Evolutionary conservation across 2,888 invertebrate species (phyloP).

Genomic region (Hedya salicella): DNA sequence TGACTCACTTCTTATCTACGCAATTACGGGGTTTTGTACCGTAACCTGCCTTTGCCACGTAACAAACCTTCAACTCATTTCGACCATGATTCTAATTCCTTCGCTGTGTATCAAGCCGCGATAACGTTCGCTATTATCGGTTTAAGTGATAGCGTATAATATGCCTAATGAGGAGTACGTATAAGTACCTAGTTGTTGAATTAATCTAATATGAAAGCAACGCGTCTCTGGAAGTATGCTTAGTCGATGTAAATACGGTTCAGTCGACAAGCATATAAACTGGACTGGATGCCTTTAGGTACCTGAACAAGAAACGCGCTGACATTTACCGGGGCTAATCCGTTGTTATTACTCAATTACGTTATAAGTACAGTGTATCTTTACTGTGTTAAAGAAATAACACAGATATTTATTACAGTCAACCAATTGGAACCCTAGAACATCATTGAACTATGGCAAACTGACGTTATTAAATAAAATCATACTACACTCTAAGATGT

Average conservation of each 20-base stretch:
- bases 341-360: not conserved
- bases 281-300: not conserved
- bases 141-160: not conserved
- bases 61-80: not conserved
- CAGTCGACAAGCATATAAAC: not conserved
- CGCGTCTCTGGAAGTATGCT: not conserved
- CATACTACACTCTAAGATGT: no score
- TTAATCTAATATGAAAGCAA: not conserved
- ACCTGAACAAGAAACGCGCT: not conserved
- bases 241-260: not conserved
- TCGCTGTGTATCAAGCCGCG: not conserved
- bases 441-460: no score
- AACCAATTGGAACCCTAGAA: no score
- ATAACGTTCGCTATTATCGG: conserved; percentile 11
- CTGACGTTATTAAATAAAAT: no score
- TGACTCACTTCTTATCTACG: conserved; percentile 51
- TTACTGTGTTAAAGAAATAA: no score
- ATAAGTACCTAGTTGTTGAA: not conserved
- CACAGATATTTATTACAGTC: no score
- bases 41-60: conserved; percentile 30
- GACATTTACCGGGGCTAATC: not conserved
- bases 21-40: conserved; percentile 41
- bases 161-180: not conserved
- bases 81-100: not conserved
- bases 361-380: not conserved